Evolutionary conservation across 2,797 vertebrate genomes (phyloP), one percentile per base, ranked within the genome.

Genomic region (Sebastes itinus): DNA sequence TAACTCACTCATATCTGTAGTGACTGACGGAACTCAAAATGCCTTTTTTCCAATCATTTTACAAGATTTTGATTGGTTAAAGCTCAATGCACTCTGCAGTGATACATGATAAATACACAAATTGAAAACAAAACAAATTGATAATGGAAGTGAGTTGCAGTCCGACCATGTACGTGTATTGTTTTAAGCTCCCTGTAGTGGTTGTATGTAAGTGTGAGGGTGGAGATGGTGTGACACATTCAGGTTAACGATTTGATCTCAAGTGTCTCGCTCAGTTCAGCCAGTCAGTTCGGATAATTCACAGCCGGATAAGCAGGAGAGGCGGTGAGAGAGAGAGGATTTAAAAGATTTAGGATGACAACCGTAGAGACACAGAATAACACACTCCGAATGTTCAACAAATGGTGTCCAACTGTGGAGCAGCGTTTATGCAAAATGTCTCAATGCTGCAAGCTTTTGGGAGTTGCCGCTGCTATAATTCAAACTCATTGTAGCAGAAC

Each of bases 211-310:
- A 49, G 42, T 54, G 70, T 7, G 12, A 59, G 74, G 69, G 59
- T 74, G 63, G 80, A 79, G 72, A 72, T 30, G 71, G 55, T 75
- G 58, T 74, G 89, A 87, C 88, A 83, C 79, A 87, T 88, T 79
- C 68, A 79, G 89, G 89, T 85, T 90, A 86, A 86, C 28, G 3
- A 70, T 61, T 72, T 78, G 62, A 83, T 68, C 78, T 83, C 33
- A 4, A 79, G 77, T 55, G 77, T 71, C 16, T 78, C 30, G 0
- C 73, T 77, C 46, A 0, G 80, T 66, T 70, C 81, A 78, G 63
- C 72, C 77, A 74, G 84, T 89, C 87, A 74, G 80, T 30, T 55
- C 28, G 55, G 18, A 68, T 90, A 16, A 77, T n/a, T 81, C 81
- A 60, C 86, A 87, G 83, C 73, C 1, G 62, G 69, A 70, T 86